phyloP scores from a whole-genome alignment of 2,797 vertebrate species.

The Pangasius larnaudii region DNA sequence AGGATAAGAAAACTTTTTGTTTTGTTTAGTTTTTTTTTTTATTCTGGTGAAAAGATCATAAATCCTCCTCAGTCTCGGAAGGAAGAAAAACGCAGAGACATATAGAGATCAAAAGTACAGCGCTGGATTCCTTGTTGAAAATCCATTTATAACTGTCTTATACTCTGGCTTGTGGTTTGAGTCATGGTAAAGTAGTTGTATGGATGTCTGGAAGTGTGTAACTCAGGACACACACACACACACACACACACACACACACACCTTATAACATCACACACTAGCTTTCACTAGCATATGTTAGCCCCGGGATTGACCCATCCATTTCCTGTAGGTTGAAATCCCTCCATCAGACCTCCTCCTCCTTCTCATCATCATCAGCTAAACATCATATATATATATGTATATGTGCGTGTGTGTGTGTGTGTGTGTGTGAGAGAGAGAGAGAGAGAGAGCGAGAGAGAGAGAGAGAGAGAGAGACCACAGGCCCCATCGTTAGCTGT shows the following conservation, averaged over 20 bases:
- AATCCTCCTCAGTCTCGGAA: constrained; percentile 74
- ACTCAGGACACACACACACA: neutral
- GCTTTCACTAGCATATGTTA: constrained; percentile 2
- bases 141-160: constrained; percentile 18
- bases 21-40: neutral
- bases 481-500: constrained; percentile 61
- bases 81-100: constrained; percentile 51
- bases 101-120: constrained; percentile 53
- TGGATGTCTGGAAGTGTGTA: neutral
- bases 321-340: constrained; percentile 22
- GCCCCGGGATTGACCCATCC: constrained; percentile 41
- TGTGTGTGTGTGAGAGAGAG: neutral
- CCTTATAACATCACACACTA: neutral
- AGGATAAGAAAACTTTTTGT: constrained; percentile 44
- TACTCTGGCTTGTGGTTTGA: neutral
- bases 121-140: neutral
- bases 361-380: neutral
- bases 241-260: neutral
- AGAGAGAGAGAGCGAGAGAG: neutral
- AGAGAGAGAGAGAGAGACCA: constrained; percentile 32
- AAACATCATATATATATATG: neutral
- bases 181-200: neutral
- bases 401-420: constrained; percentile 2
- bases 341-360: neutral
- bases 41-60: constrained; percentile 76